Percentiles rank a stretch among this genome's conserved stretches.
Conservation (phyloP, 2,113 vertebrate species). For the Peromyscus californicus region DNA sequence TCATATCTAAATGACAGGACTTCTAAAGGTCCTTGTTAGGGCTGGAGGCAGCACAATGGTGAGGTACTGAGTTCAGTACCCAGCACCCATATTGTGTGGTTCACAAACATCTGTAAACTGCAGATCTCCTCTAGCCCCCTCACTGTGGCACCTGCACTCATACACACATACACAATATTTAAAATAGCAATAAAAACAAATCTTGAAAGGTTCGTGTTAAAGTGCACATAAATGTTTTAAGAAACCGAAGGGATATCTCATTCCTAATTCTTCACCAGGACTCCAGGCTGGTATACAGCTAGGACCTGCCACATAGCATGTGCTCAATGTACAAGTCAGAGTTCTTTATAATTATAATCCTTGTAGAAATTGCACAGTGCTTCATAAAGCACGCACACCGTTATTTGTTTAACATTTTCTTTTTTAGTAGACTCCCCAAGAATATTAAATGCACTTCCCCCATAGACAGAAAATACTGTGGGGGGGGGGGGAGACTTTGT, state of each 20-base stretch:
- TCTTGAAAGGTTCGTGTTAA: not conserved
- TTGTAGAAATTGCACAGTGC: not conserved
- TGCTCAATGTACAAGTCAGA: not conserved
- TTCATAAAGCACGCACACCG: not conserved
- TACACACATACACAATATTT: not conserved
- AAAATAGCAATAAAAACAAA: not conserved
- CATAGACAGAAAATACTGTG: not conserved
- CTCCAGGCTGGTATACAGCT: not conserved
- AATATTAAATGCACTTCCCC: slow-evolving; percentile 17
- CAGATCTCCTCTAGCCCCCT: too few relatives aligned
- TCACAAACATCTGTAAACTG: too few relatives aligned
- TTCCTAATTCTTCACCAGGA: not conserved
- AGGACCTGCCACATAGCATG: not conserved
- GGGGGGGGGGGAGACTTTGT: not conserved
- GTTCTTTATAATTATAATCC: slow-evolving; percentile 25
- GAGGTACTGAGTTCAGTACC: not conserved
- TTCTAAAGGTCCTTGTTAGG: not conserved
- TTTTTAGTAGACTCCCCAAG: slow-evolving; percentile 18
- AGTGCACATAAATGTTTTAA: not conserved
- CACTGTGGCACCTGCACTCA: too few relatives aligned
- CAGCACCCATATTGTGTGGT: too few relatives aligned
- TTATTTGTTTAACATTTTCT: not conserved
- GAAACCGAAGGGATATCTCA: not conserved
- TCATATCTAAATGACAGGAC: not conserved
- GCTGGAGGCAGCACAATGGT: not conserved